Evolutionary conservation across 2,797 vertebrate genomes (phyloP), one percentile per base, ranked within the genome.

Genomic region (Galago senegalensis): DNA sequence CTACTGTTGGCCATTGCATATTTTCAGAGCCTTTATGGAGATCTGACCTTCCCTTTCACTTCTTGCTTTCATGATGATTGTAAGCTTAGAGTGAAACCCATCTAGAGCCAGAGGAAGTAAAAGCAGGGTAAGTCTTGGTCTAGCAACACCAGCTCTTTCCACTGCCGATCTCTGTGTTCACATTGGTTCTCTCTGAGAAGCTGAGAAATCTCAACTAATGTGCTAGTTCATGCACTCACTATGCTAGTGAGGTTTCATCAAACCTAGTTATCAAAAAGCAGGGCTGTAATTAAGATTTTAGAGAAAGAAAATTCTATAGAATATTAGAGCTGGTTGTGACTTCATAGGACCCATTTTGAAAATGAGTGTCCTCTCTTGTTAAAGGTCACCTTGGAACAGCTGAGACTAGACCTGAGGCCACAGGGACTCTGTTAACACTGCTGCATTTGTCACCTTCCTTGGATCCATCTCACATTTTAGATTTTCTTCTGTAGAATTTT

Each of bases 61-160:
- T 98, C 98, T 98, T 98, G 53, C 92, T 98, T 98, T 98, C 97
- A 85, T 49, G 90, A 97, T 96, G 97, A 95, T 98, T 91, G 56
- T 96, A 81, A 56, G 5, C 37, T 90, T 96, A 91, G 73, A 94
- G 70, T 85, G 89, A 97, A 97, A 96, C 96, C 34, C 49, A 70
- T 77, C 76, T 93, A 84, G 93, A 87, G 82, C 58, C 80, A 97
- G 97, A 97, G 95, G 96, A 97, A 97, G 92, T 97, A 94, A 94
- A 89, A 65, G 27, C 31, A 86, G 82, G 17, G 63, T 91, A 40
- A 91, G 72, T 93, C 84, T 91, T 67, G 95, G 80, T 72, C 83
- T 80, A 73, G 65, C 60, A 70, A 86, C 75, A 69, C 53, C 60
- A 90, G 56, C 27, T 69, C 79, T 94, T 72, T 49, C 34, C 34